Evolutionary conservation across 2,113 vertebrate species (phyloP), one percentile per base, ranked within the genome.

Genomic region (Hydrolagus affinis): DNA sequence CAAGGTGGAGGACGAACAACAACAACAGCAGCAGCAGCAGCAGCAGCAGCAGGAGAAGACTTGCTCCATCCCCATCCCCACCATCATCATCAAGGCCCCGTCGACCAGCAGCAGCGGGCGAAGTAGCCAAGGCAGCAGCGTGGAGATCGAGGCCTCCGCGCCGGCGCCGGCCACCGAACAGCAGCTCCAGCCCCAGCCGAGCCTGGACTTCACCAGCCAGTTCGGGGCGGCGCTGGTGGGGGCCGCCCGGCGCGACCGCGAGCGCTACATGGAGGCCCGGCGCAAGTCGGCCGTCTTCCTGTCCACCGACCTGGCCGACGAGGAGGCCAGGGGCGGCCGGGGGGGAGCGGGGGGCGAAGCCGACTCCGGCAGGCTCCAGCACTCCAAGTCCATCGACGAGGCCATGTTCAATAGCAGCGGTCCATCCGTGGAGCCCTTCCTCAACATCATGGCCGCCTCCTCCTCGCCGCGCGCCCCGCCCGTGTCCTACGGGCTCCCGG

Each of bases 91-190:
- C 85, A 97, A 97, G 89, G 96, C 96, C 0, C 96, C 96, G 23
- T 97, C 96, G 80, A 97, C 96, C 89, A 97, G 96, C 90, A 97
- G 96, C 91, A 97, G 96, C 85, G 96, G 96, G 69, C 95, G 95
- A 86, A 97, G 96, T 91, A 97, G 96, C 88, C 96, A 97, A 89
- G 96, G 96, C 86, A 97, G 96, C 92, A 97, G 96, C 85, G 94
- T 96, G 88, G 96, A 97, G 90, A 94, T 95, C 0, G 92, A 96
- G 86, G 90, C 86, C 4, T 89, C 91, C 10, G 86, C 89, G 72
- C 89, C 87, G 6, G 94, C 91, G 62, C 93, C 88, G 15, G 15
- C 89, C 87, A 93, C 92, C 87, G 89, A 88, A 3, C 93, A 89
- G 15, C 91, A 89, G 0, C 23, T 9, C 1, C 92, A 92, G 73